Percentiles rank a stretch among this genome's conserved stretches.
Evolutionary conservation across 2,797 vertebrate species (phyloP).

Genomic region (Vultur gryphus): DNA sequence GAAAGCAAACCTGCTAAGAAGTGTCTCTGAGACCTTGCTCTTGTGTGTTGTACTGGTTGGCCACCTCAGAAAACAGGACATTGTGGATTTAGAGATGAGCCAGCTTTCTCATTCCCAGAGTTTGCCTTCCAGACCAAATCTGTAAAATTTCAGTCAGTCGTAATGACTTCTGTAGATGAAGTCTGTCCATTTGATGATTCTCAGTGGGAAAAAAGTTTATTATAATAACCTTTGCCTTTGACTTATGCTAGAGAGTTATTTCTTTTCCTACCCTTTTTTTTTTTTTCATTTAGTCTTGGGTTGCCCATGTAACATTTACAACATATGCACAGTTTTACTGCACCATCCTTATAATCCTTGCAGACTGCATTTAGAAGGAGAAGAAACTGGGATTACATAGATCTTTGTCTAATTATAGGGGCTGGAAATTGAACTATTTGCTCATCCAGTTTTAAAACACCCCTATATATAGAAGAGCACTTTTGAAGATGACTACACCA

Average conservation of each 20-base stretch:
- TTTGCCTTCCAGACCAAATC: not conserved
- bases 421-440: not conserved
- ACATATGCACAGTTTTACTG: not conserved
- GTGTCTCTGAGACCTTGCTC: not conserved
- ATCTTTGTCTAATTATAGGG: not conserved
- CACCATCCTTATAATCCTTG: not conserved
- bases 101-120: not conserved
- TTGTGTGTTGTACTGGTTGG: not conserved
- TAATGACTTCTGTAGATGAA: not conserved
- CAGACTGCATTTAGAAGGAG: not conserved
- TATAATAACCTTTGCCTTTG: not conserved
- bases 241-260: not conserved
- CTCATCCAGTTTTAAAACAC: not conserved
- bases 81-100: not conserved
- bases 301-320: not conserved
- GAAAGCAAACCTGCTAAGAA: not conserved
- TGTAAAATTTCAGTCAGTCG: not conserved
- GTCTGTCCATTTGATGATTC: not conserved
- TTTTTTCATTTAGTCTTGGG: not conserved
- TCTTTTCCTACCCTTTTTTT: not conserved
- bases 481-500: not conserved
- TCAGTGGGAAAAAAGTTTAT: not conserved
- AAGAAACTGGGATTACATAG: not conserved
- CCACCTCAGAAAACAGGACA: not conserved
- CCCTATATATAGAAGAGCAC: fast-evolving